These are phyloP conservation scores for Pemphigus obesinymphae DNA, from an alignment of 1,140 invertebrate genomes.

Conservation along the genomic window DNA sequence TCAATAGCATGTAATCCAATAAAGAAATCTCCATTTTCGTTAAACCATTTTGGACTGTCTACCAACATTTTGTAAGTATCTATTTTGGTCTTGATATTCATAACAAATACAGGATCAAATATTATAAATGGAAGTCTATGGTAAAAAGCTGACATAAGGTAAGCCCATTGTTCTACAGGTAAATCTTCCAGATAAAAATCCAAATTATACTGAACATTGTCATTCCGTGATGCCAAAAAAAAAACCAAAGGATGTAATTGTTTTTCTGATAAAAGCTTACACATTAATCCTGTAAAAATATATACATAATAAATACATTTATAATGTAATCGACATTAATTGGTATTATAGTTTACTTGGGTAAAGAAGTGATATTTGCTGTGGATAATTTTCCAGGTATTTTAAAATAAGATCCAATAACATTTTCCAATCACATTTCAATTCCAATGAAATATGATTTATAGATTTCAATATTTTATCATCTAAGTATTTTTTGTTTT, in stretches of 20 bases:
- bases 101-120: neutral
- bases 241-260: constrained; percentile 30
- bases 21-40: constrained; percentile 14
- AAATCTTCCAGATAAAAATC: constrained; percentile 3
- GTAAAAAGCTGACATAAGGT: constrained; percentile 29
- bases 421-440: too few species aligned
- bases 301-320: neutral
- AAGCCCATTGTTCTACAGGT: constrained; percentile 14
- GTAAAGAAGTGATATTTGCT: neutral
- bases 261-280: neutral
- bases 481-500: neutral
- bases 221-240: neutral
- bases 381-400: constrained; percentile 5
- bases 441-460: too few species aligned
- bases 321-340: neutral
- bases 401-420: neutral
- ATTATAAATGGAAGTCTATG: neutral
- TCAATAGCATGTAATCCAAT: constrained; percentile 6
- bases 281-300: neutral
- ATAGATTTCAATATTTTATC: neutral
- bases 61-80: neutral
- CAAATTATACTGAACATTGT: neutral
- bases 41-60: constrained; percentile 8
- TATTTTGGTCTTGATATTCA: neutral
- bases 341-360: neutral